Conservation (phyloP, 2,113 vertebrate genomes). For the Hassar affinis region DNA sequence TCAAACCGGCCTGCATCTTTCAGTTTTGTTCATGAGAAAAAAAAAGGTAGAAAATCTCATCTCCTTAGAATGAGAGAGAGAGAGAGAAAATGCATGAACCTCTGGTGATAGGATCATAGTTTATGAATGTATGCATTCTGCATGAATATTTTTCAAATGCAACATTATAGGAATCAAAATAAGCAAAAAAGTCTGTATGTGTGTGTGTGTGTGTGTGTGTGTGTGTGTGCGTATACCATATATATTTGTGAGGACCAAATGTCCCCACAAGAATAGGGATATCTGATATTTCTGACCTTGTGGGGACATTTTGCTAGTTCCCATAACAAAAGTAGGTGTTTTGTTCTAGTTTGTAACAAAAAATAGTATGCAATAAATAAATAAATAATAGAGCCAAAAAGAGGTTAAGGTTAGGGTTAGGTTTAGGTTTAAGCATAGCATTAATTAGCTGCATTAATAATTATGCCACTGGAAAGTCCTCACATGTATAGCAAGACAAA, state of each 20-base stretch:
- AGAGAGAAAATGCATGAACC: background rate
- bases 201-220: constrained; percentile 19
- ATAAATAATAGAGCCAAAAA: too few species aligned
- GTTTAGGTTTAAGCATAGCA: too few species aligned
- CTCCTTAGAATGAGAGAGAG: background rate
- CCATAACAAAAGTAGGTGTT: too few species aligned
- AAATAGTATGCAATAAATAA: too few species aligned
- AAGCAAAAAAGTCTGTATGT: constrained; percentile 10
- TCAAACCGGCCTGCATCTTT: constrained; percentile 2
- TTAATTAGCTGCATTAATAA: too few species aligned
- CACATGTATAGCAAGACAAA: background rate
- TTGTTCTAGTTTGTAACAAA: too few species aligned
- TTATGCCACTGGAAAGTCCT: too few species aligned
- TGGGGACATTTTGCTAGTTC: too few species aligned
- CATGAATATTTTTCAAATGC: constrained; percentile 31
- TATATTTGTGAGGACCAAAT: too few species aligned
- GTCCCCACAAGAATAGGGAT: too few species aligned
- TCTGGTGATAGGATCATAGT: constrained; percentile 29
- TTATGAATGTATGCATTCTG: constrained; percentile 24
- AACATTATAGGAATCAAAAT: constrained; percentile 24
- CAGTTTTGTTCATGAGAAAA: background rate
- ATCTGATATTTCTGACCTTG: too few species aligned
- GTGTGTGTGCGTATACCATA: background rate
- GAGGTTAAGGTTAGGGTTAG: too few species aligned
- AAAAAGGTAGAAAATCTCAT: background rate